Percentiles rank a stretch among this genome's conserved stretches.
These are phyloP conservation scores for Parambassis ranga DNA, from an alignment of 2,797 vertebrate genomes.

Conservation along the genomic window DNA sequence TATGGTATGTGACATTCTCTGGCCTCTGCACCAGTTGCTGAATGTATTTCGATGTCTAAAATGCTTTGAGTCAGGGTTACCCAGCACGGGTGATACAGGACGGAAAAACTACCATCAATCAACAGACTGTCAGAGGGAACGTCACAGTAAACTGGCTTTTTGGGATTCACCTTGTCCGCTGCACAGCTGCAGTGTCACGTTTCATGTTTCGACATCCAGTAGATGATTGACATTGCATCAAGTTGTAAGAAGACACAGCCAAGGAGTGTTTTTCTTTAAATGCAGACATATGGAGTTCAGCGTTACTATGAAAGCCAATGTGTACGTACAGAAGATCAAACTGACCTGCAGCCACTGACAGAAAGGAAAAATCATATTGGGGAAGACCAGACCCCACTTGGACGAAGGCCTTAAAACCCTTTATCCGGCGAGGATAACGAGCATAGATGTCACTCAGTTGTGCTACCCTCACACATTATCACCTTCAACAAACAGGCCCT, in stretches of 20 bases:
- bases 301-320: background rate
- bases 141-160: slow-evolving; percentile 42
- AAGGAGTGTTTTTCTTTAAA: background rate
- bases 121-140: slow-evolving; percentile 39
- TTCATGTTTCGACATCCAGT: slow-evolving; percentile 43
- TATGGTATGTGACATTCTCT: slow-evolving; percentile 69
- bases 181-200: slow-evolving; percentile 51
- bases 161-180: slow-evolving; percentile 42
- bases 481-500: slow-evolving; percentile 46
- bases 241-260: slow-evolving; percentile 1
- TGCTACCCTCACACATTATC: slow-evolving; percentile 64
- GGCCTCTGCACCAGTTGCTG: slow-evolving; percentile 59
- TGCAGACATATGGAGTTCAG: background rate
- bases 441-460: slow-evolving; percentile 51
- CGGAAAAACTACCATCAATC: slow-evolving; percentile 63
- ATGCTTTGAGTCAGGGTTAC: slow-evolving; percentile 71
- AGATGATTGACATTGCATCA: slow-evolving; percentile 34
- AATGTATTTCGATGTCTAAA: slow-evolving; percentile 73
- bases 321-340: background rate
- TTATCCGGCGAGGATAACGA: slow-evolving; percentile 24
- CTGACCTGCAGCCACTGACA: background rate
- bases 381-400: background rate
- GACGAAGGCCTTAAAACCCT: slow-evolving; percentile 15
- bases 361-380: background rate
- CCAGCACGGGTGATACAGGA: slow-evolving; percentile 54